phyloP scores from a whole-genome alignment of 2,888 invertebrate genomes.

The Drosophila anomalata region DNA sequence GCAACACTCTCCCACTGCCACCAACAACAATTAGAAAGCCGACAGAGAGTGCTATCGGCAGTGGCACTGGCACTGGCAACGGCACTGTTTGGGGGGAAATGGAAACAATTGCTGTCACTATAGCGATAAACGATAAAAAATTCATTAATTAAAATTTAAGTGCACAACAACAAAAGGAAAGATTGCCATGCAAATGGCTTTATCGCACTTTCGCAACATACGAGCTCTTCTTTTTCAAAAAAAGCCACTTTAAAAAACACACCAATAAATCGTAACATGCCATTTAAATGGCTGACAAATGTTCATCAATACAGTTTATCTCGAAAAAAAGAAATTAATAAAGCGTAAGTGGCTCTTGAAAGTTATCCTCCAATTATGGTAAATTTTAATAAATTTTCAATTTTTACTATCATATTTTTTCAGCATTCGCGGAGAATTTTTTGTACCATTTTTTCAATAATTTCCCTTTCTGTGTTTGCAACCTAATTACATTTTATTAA shows the following conservation, averaged over 20 bases:
- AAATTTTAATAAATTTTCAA: constrained; percentile 32
- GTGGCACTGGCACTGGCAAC: constrained; percentile 26
- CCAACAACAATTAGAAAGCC: constrained; percentile 35
- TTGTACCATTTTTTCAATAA: constrained; percentile 19
- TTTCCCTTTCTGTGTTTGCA: constrained; percentile 46
- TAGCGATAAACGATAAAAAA: constrained; percentile 65
- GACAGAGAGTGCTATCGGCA: constrained; percentile 43
- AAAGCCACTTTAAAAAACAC: constrained; percentile 10
- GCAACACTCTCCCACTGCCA: constrained; percentile 11
- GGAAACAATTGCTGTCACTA: constrained; percentile 52
- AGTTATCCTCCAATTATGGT: constrained; percentile 28
- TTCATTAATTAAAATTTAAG: constrained; percentile 68
- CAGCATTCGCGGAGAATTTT: neutral
- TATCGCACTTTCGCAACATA: constrained; percentile 17
- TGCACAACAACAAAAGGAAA: constrained; percentile 32
- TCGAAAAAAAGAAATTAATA: constrained; percentile 12
- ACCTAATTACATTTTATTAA: constrained; percentile 62
- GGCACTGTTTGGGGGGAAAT: constrained; percentile 18
- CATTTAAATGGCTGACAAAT: constrained; percentile 13
- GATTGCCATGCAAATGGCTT: constrained; percentile 42
- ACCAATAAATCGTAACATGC: constrained; percentile 16
- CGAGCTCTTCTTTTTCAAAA: constrained; percentile 2
- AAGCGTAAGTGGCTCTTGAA: constrained; percentile 26
- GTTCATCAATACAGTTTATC: constrained; percentile 26
- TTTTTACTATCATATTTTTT: constrained; percentile 9